Percentiles rank a stretch among this genome's conserved stretches.
phyloP scores from a whole-genome alignment of 2,113 vertebrate species.

The Hippoglossus stenolepis region DNA sequence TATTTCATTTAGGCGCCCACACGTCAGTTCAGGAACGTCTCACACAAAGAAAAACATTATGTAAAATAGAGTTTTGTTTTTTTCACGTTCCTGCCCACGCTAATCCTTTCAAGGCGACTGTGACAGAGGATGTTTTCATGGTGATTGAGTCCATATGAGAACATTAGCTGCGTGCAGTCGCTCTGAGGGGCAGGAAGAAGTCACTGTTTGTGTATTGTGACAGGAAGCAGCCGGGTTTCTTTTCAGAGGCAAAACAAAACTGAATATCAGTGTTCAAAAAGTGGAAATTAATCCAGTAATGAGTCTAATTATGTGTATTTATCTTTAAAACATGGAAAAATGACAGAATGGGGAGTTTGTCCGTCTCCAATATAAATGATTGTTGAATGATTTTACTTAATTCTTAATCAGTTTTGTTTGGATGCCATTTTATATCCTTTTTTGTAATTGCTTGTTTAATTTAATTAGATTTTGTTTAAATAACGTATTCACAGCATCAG shows the following conservation, averaged over 20 bases:
- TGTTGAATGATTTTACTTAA: no score
- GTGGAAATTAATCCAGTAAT: background rate
- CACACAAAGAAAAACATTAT: slow-evolving; percentile 28
- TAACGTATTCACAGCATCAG: no score
- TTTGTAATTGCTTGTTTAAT: no score
- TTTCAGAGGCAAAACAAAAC: background rate
- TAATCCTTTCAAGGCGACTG: slow-evolving; percentile 65
- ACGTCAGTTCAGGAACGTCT: slow-evolving; percentile 33
- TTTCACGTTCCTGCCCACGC: slow-evolving; percentile 46
- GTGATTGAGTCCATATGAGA: slow-evolving; percentile 38
- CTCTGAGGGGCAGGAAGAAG: slow-evolving; percentile 14
- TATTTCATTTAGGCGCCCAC: slow-evolving; percentile 52
- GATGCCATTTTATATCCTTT: no score
- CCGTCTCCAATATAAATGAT: no score
- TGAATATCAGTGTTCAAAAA: background rate
- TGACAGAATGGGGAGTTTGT: no score
- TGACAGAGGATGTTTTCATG: slow-evolving; percentile 61
- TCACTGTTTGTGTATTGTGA: no score
- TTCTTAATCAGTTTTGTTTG: no score
- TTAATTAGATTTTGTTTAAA: no score
- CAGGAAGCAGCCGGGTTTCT: no score
- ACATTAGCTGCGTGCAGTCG: slow-evolving; percentile 12
- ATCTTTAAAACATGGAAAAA: background rate
- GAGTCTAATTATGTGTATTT: background rate
- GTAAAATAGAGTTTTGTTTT: slow-evolving; percentile 37